Conservation (phyloP, 2,888 invertebrate species). For the Tetragonula carbonaria region DNA sequence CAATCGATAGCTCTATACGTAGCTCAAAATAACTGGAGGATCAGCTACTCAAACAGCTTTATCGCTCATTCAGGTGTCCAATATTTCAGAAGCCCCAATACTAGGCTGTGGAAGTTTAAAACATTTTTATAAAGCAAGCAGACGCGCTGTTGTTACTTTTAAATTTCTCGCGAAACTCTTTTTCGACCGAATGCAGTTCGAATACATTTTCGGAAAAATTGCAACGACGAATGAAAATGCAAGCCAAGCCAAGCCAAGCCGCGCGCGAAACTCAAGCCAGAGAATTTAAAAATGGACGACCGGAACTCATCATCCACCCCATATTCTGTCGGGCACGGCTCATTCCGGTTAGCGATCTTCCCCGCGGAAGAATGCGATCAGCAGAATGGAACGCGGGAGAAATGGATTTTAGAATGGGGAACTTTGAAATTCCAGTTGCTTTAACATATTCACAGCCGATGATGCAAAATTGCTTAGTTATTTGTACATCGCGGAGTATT, state of each 20-base stretch:
- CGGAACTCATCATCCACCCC: not conserved
- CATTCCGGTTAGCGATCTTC: not conserved
- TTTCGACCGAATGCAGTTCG: not conserved
- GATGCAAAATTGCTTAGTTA: not conserved
- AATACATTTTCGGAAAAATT: not conserved
- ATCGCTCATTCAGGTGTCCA: constrained; percentile 40
- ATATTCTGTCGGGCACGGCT: not conserved
- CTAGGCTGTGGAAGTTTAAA: not conserved
- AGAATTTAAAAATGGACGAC: not conserved
- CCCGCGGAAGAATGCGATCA: not conserved
- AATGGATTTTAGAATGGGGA: too few relatives aligned
- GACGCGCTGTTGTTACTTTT: not conserved
- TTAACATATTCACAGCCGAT: not conserved
- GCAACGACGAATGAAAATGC: not conserved
- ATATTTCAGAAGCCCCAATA: constrained; percentile 23
- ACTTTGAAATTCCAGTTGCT: not conserved
- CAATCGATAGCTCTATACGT: constrained; percentile 42
- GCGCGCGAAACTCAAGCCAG: not conserved
- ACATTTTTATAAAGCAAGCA: not conserved
- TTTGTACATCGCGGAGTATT: not conserved
- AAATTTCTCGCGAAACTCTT: not conserved
- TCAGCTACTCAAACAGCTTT: constrained; percentile 43
- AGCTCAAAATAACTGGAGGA: constrained; percentile 44
- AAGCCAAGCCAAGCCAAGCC: too few relatives aligned
- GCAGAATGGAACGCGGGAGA: not conserved